These are phyloP conservation scores for Deilephila porcellus DNA, from an alignment of 2,888 invertebrate species.

Conservation along the genomic window DNA sequence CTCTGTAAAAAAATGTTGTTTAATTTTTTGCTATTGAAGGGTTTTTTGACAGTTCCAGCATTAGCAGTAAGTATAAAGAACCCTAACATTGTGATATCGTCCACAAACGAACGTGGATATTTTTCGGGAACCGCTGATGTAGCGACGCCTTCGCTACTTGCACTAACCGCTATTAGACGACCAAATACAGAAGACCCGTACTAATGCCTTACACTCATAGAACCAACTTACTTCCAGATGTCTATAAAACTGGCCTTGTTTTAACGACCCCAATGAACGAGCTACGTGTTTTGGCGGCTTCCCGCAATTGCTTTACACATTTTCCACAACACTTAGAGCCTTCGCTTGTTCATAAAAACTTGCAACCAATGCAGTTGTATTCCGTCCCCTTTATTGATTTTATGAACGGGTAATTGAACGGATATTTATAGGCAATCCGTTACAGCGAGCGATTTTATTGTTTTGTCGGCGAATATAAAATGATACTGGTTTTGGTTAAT, in stretches of 20 bases:
- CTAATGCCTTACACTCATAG: slow-evolving; percentile 38
- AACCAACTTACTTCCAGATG: slow-evolving; percentile 40
- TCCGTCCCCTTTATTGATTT: slow-evolving; percentile 37
- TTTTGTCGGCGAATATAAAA: slow-evolving; percentile 51
- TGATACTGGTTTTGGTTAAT: slow-evolving; percentile 35
- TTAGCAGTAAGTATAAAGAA: slow-evolving; percentile 29
- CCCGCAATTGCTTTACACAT: slow-evolving; percentile 70
- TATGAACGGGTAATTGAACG: slow-evolving; percentile 45
- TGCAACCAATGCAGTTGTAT: slow-evolving; percentile 26
- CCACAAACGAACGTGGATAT: slow-evolving; percentile 68
- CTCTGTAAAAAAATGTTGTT: background rate
- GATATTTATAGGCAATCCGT: slow-evolving; percentile 53
- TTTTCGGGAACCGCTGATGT: slow-evolving; percentile 74
- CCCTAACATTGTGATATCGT: slow-evolving; percentile 61
- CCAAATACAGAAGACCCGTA: slow-evolving; percentile 62
- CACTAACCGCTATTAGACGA: slow-evolving; percentile 66
- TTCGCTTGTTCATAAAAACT: slow-evolving; percentile 27
- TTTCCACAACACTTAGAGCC: slow-evolving; percentile 41
- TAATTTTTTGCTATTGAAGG: background rate
- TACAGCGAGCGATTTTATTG: slow-evolving; percentile 53
- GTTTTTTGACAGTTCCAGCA: background rate
- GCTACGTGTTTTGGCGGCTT: slow-evolving; percentile 80
- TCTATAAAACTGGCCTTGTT: slow-evolving; percentile 58
- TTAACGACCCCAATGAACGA: slow-evolving; percentile 75
- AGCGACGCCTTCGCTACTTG: slow-evolving; percentile 67